Conservation (phyloP, 2,888 invertebrate genomes). For the Adelognathus sp. region DNA sequence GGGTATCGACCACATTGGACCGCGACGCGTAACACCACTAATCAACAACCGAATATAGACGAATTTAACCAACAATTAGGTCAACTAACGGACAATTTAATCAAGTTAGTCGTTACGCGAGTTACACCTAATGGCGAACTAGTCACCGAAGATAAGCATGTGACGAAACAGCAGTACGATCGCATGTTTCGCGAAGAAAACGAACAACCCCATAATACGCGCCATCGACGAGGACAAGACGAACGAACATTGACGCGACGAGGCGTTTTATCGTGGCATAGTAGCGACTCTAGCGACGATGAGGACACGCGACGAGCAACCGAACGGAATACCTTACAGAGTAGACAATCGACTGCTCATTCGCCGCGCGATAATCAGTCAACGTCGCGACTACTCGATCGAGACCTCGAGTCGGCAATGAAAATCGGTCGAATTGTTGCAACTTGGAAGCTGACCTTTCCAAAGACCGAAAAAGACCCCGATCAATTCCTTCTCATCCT, state of each 20-base stretch:
- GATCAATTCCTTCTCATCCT: slow-evolving; percentile 42
- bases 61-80: neutral
- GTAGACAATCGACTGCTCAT: neutral
- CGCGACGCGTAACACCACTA: neutral
- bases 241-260: neutral
- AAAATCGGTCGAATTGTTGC: neutral
- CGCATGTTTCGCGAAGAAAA: neutral
- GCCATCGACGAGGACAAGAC: neutral
- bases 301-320: neutral
- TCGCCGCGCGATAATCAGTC: neutral
- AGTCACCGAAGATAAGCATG: neutral
- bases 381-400: neutral
- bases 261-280: neutral
- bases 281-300: neutral
- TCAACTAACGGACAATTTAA: neutral
- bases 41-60: neutral
- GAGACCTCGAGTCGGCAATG: neutral
- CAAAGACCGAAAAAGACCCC: neutral
- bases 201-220: neutral
- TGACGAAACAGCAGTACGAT: neutral
- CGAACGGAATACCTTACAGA: neutral
- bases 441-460: neutral
- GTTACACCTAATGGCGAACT: neutral
- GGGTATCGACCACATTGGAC: neutral
- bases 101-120: neutral